These are phyloP conservation scores for Corvus hawaiiensis DNA, from an alignment of 2,113 vertebrate species.

Conservation along the genomic window DNA sequence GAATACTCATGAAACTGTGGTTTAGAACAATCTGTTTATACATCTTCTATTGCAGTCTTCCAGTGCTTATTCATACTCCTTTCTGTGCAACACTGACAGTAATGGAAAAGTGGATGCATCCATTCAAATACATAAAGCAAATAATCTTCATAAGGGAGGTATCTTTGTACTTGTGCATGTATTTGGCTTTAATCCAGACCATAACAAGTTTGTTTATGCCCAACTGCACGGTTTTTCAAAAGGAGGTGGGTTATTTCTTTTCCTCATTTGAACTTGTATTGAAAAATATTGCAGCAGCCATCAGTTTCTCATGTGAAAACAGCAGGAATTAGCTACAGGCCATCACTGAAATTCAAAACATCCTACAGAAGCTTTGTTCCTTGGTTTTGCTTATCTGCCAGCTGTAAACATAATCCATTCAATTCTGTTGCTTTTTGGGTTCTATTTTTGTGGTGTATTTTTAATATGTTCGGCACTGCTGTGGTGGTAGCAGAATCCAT, in stretches of 20 bases:
- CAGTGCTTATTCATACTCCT: background rate
- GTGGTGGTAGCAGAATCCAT: background rate
- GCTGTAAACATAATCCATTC: conserved; percentile 37
- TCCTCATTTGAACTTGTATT: conserved; percentile 36
- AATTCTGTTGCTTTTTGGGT: background rate
- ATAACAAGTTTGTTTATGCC: conserved; percentile 41
- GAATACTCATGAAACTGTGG: background rate
- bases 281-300: conserved; percentile 39
- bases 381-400: conserved; percentile 47
- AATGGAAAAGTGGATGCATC: conserved; percentile 1
- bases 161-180: background rate
- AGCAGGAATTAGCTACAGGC: conserved; percentile 52
- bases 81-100: background rate
- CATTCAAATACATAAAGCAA: background rate
- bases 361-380: conserved; percentile 29
- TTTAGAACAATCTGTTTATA: background rate
- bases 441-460: conserved; percentile 26
- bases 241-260: conserved; percentile 47
- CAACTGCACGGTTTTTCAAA: conserved; percentile 14
- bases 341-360: conserved; percentile 48
- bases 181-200: conserved; percentile 2
- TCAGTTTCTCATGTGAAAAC: conserved; percentile 49
- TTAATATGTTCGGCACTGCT: conserved; percentile 1
- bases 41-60: background rate
- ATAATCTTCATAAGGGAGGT: background rate